phyloP scores from a whole-genome alignment of 2,113 vertebrate genomes.

The Eublepharis macularius region DNA sequence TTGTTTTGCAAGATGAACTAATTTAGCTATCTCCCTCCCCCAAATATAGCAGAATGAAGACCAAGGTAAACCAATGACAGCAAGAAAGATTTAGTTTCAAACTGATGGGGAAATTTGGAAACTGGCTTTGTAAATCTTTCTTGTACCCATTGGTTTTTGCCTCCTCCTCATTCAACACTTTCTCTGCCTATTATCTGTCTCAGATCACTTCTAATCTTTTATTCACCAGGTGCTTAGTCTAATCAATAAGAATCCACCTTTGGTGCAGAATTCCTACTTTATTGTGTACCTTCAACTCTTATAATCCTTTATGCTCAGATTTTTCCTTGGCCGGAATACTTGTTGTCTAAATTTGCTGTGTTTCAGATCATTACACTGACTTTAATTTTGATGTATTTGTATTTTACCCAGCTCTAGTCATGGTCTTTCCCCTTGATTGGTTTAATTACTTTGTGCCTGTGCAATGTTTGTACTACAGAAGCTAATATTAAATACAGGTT shows the following conservation, averaged over 20 bases:
- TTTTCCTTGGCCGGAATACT: constrained; percentile 46
- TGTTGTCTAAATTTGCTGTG: constrained; percentile 66
- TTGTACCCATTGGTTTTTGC: neutral
- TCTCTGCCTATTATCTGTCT: constrained; percentile 41
- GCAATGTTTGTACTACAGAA: constrained; percentile 56
- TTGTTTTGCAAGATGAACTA: too few species aligned
- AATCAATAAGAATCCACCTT: constrained; percentile 49
- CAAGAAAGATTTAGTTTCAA: neutral
- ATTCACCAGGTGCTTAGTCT: neutral
- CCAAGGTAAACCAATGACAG: neutral
- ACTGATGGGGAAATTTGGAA: neutral
- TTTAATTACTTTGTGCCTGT: constrained; percentile 68
- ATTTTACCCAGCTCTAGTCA: constrained; percentile 67
- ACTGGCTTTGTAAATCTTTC: neutral
- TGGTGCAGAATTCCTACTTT: constrained; percentile 45
- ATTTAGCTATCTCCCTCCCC: too few species aligned
- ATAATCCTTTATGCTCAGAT: constrained; percentile 15
- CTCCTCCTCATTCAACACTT: neutral
- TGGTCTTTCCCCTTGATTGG: constrained; percentile 64
- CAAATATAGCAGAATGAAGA: neutral
- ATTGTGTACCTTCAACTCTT: constrained; percentile 35
- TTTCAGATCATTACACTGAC: constrained; percentile 73
- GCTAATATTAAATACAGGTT: constrained; percentile 55
- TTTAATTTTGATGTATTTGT: constrained; percentile 77
- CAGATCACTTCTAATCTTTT: constrained; percentile 34